Evolutionary conservation across 2,888 invertebrate species (phyloP), one percentile per base, ranked within the genome.

Genomic region (Oeneis ivallda): DNA sequence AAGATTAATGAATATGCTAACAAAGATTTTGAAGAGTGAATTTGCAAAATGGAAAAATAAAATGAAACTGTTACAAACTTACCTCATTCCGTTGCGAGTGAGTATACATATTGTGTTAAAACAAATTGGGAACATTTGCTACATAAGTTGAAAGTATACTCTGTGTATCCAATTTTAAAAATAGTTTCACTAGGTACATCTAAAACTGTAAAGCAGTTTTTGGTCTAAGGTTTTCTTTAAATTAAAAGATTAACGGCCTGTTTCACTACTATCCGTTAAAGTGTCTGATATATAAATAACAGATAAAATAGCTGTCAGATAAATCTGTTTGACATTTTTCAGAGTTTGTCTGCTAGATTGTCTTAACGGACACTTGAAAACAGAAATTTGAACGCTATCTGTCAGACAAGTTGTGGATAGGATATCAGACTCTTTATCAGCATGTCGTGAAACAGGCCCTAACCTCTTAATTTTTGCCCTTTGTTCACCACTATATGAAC

Each of bases 1-100:
- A 53, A 54, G 26, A 60, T 49, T 54, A 65, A 54, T 47, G 59
- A 60, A 58, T 64, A 58, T 39, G 59, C 37, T 39, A 59, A 49
- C 47, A 60, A 49, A 47, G 49, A 52, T 49, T n/a, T 49, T 15
- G 5, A 47, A 37, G 43, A 57, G 17, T 17, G 49, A 47, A 37
- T 47, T 49, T 60, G 8, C 19, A 19, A 37, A 49, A 49, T 32
- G 60, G 6, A 19, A 49, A 60, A 49, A 43, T 43, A 37, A 56
- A 58, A 58, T 58, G 45, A 26, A 26, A 34, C 15, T 45, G 32
- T 58, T 34, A 15, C 58, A 47, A 58, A 47, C 47, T 58, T 45
- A 41, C 41, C 41, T 56, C 39, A 41, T 13, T 15, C 3, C 34
- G 34, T 10, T 32, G 15, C 15, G 45, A 15, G 1, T 6, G n/a